Conservation (phyloP, 2,113 vertebrate species). For the Takifugu flavidus region DNA sequence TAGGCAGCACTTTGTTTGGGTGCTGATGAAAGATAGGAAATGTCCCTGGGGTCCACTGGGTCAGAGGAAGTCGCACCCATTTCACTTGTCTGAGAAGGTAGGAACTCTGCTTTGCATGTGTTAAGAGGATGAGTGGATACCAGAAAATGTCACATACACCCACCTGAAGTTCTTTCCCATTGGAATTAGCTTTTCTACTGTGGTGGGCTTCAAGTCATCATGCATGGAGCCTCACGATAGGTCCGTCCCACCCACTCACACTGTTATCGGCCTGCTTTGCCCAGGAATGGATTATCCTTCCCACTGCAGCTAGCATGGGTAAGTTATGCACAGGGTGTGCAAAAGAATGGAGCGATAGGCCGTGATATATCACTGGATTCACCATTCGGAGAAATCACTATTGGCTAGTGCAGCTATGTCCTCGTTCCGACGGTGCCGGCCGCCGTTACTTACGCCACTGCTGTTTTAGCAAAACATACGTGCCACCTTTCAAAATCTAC, state of each 20-base stretch:
- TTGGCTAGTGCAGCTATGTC: slow-evolving; percentile 5
- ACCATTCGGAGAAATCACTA: neutral
- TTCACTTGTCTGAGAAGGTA: slow-evolving; percentile 43
- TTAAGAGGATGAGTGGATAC: slow-evolving; percentile 63
- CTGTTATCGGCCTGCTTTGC: slow-evolving; percentile 1
- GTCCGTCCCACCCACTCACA: slow-evolving; percentile 1
- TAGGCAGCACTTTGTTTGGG: slow-evolving; percentile 20
- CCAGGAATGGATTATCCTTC: neutral
- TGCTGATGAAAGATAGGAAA: slow-evolving; percentile 28
- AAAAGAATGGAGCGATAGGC: neutral
- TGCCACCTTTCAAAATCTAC: slow-evolving; percentile 29
- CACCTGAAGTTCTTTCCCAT: too few species aligned
- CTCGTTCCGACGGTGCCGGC: neutral
- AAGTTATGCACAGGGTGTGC: neutral
- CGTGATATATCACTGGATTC: slow-evolving; percentile 19
- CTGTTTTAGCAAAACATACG: slow-evolving; percentile 7
- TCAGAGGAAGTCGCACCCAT: slow-evolving; percentile 34
- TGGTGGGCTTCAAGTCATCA: slow-evolving; percentile 36
- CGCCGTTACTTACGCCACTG: slow-evolving; percentile 2
- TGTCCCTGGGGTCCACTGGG: slow-evolving; percentile 13
- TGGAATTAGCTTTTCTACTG: slow-evolving; percentile 22
- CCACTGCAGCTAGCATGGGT: neutral
- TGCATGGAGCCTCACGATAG: slow-evolving; percentile 24
- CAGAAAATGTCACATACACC: slow-evolving; percentile 32
- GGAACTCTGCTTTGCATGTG: slow-evolving; percentile 37